Evolutionary conservation across 2,888 invertebrate genomes (phyloP).

Genomic region (Allacma fusca): DNA sequence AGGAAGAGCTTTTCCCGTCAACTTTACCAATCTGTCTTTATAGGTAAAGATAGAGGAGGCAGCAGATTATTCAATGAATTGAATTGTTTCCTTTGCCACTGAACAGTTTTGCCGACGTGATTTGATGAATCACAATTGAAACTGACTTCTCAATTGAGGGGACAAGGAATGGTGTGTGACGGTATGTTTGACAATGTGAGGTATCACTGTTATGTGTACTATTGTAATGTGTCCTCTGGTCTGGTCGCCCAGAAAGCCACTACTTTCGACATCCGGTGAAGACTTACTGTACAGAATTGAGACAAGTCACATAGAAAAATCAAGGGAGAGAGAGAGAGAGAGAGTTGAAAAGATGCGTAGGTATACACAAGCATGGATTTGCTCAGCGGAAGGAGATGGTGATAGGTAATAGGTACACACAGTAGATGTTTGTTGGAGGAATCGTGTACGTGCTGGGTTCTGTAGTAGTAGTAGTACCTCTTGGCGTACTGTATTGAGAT

Average conservation of each 20-base stretch:
- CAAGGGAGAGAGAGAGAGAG: not conserved
- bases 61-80: conserved; percentile 8
- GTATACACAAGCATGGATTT: not conserved
- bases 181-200: conserved; percentile 7
- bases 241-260: not conserved
- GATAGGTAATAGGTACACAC: not conserved
- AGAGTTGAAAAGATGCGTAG: conserved; percentile 16
- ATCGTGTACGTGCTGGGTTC: conserved; percentile 12
- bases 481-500: conserved; percentile 50
- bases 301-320: conserved; percentile 9
- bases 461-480: not conserved
- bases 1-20: not conserved
- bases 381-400: conserved; percentile 3
- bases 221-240: not conserved
- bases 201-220: not conserved
- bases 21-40: not conserved
- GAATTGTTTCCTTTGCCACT: conserved; percentile 16
- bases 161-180: conserved; percentile 3
- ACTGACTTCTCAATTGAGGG: conserved; percentile 9
- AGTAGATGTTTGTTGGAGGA: conserved; percentile 4
- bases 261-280: conserved; percentile 4
- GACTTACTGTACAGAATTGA: not conserved
- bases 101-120: conserved; percentile 4
- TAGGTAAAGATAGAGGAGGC: not conserved
- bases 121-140: conserved; percentile 3